A percentile compares a stretch with the other conserved stretches of the same genome.
phyloP scores from a whole-genome alignment of 2,888 invertebrate genomes.

The Caenorhabditis angaria region DNA sequence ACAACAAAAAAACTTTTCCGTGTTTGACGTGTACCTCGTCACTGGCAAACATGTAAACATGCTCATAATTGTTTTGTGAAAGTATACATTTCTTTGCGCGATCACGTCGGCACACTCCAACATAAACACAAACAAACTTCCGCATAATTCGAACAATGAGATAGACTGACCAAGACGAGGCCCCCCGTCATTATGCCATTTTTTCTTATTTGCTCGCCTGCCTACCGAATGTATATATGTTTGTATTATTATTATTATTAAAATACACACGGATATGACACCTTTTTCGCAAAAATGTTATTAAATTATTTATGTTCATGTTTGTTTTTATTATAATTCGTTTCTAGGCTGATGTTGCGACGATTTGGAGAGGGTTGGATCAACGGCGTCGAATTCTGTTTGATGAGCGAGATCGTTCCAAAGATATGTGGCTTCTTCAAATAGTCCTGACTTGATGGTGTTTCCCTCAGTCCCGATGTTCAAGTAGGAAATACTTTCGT shows the following conservation, averaged over 20 bases:
- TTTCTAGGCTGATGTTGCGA: too few relatives aligned
- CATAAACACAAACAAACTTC: neutral
- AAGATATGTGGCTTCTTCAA: conserved; percentile 13
- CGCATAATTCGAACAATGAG: conserved; percentile 4
- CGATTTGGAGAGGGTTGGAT: neutral
- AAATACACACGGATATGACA: neutral
- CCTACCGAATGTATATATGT: neutral
- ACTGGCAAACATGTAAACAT: neutral
- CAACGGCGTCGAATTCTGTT: neutral
- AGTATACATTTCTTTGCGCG: neutral
- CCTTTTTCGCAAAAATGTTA: neutral
- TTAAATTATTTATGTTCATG: too few relatives aligned
- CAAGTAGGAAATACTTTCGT: conserved; percentile 31
- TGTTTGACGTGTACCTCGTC: neutral
- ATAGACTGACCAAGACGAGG: neutral
- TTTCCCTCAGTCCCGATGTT: conserved; percentile 17
- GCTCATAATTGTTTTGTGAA: neutral
- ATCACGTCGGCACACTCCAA: neutral
- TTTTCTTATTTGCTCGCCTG: neutral
- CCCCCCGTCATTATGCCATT: neutral
- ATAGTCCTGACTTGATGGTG: conserved; percentile 23
- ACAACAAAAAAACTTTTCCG: neutral
- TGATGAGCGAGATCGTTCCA: neutral
- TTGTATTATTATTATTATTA: neutral
- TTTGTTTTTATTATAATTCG: too few relatives aligned